phyloP scores from a whole-genome alignment of 53 echinoderm and acorn worm genomes.

The Mesocentrotus franciscanus region DNA sequence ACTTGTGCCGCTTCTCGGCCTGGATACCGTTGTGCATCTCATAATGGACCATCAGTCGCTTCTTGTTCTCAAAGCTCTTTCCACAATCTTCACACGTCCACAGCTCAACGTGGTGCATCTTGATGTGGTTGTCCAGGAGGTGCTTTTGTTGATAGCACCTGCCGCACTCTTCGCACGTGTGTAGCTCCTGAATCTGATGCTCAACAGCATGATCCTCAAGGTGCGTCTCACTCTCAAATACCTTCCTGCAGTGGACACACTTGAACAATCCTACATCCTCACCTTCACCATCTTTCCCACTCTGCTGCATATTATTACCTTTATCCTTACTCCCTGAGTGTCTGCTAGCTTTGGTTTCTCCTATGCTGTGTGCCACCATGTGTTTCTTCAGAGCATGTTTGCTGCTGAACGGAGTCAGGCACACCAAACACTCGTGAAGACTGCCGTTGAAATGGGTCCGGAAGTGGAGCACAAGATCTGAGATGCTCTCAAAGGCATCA shows the following conservation, averaged over 20 bases:
- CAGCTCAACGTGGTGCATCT: conserved; percentile 57
- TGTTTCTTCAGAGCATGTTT: conserved; percentile 19
- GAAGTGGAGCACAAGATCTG: conserved; percentile 54
- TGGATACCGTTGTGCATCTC: conserved; percentile 40
- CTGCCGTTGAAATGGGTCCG: conserved; percentile 48
- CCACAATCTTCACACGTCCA: conserved; percentile 63
- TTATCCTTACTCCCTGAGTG: neutral
- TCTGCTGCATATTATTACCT: neutral
- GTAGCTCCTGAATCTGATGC: conserved; percentile 13
- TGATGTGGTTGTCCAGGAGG: conserved; percentile 43
- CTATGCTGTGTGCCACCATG: neutral
- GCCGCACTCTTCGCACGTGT: conserved; percentile 54
- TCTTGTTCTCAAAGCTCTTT: conserved; percentile 51
- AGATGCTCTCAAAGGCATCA: conserved; percentile 48
- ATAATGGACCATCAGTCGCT: conserved; percentile 53
- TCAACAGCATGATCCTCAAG: neutral
- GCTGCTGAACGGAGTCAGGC: conserved; percentile 55
- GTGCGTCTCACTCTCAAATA: neutral
- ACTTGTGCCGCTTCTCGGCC: conserved; percentile 53
- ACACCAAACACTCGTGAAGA: conserved; percentile 30
- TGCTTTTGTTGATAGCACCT: conserved; percentile 34
- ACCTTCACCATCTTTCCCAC: neutral
- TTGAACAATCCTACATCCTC: conserved; percentile 6
- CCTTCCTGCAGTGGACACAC: conserved; percentile 37
- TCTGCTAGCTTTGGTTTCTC: conserved; percentile 12